Conservation (phyloP, 1,140 invertebrate genomes). For the Muscidifurax raptorellus region DNA sequence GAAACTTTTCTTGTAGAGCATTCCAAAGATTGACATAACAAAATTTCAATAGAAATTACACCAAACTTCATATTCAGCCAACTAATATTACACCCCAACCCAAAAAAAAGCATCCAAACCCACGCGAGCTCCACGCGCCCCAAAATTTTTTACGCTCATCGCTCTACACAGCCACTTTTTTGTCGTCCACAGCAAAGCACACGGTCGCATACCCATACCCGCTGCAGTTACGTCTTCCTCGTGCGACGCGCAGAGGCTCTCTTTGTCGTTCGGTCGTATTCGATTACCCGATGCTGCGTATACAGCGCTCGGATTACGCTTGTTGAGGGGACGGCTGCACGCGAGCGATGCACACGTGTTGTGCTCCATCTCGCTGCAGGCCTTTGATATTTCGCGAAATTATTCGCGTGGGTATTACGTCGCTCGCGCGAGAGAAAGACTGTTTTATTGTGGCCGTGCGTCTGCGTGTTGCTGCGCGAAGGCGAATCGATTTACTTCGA, state of each 20-base stretch:
- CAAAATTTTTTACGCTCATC: conserved; percentile 3
- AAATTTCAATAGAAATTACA: not conserved
- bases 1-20: too few species aligned
- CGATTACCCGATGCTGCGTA: not conserved
- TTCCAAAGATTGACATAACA: too few species aligned
- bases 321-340: not conserved
- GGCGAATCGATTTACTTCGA: too few species aligned
- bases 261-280: not conserved
- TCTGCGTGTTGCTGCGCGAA: not conserved
- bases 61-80: not conserved
- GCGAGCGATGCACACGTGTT: not conserved
- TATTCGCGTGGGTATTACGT: not conserved
- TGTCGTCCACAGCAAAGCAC: not conserved
- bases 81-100: not conserved
- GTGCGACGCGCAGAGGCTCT: not conserved
- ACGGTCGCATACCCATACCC: not conserved
- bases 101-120: not conserved
- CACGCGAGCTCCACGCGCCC: not conserved
- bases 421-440: too few species aligned
- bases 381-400: conserved; percentile 5
- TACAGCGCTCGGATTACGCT: not conserved
- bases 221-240: not conserved
- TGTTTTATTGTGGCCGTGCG: too few species aligned
- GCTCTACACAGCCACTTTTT: not conserved
- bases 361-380: not conserved